These are phyloP conservation scores for Pteromalus puparum DNA, from an alignment of 1,140 invertebrate species.

Conservation along the genomic window DNA sequence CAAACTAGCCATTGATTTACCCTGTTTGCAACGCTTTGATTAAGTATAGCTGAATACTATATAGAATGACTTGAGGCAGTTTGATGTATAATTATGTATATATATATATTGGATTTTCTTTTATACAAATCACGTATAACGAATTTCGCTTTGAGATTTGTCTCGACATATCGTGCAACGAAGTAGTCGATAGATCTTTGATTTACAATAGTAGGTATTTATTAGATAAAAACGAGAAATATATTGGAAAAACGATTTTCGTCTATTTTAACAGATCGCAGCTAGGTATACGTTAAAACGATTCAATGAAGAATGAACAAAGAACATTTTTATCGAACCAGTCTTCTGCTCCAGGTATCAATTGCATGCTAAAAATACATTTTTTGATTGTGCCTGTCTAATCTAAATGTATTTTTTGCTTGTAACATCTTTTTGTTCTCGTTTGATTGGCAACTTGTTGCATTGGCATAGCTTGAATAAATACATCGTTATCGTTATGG, in stretches of 20 bases:
- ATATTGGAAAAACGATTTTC: background rate
- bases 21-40: slow-evolving; percentile 16
- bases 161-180: slow-evolving; percentile 17
- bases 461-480: background rate
- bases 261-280: background rate
- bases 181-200: slow-evolving; percentile 1
- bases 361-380: slow-evolving; percentile 29
- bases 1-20: slow-evolving; percentile 11
- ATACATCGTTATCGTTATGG: slow-evolving; percentile 62
- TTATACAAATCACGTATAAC: slow-evolving; percentile 16
- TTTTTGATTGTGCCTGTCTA: slow-evolving; percentile 7
- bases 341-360: slow-evolving; percentile 7
- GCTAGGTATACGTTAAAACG: background rate
- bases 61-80: slow-evolving; percentile 2
- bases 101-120: background rate
- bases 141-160: slow-evolving; percentile 10
- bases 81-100: background rate
- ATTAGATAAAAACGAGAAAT: slow-evolving; percentile 15
- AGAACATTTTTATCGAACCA: slow-evolving; percentile 32
- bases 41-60: slow-evolving; percentile 19
- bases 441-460: slow-evolving; percentile 2
- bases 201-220: background rate
- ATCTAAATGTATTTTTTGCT: background rate
- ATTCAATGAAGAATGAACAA: slow-evolving; percentile 10
- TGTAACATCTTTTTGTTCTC: background rate